phyloP scores from a whole-genome alignment of 2,888 invertebrate genomes.

The Acrobasis repandana region DNA sequence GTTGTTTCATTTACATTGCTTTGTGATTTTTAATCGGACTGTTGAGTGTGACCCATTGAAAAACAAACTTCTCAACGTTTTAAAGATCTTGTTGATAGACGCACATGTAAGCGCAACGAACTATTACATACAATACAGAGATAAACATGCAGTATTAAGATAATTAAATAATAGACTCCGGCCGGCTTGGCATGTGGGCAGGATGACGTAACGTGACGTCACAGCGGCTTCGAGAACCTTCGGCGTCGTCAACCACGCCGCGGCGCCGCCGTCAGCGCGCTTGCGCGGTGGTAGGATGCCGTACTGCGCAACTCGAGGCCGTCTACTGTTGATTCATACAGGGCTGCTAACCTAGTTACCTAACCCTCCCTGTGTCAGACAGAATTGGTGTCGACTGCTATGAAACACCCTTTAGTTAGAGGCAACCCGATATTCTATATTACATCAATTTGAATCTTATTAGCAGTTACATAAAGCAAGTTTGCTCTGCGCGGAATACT shows the following conservation, averaged over 20 bases:
- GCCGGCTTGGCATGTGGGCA: constrained; percentile 36
- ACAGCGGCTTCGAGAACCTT: constrained; percentile 54
- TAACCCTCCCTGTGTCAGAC: constrained; percentile 11
- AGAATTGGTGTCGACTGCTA: constrained; percentile 1
- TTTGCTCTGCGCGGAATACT: too few relatives aligned
- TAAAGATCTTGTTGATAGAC: background rate
- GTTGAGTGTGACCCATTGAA: too few relatives aligned
- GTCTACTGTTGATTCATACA: constrained; percentile 23
- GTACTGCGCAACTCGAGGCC: constrained; percentile 39
- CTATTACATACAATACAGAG: background rate
- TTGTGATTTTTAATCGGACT: too few relatives aligned
- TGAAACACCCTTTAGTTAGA: background rate
- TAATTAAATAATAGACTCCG: constrained; percentile 27
- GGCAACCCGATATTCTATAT: background rate
- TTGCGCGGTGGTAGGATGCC: constrained; percentile 36
- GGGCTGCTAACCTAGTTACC: constrained; percentile 18
- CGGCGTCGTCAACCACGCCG: constrained; percentile 43
- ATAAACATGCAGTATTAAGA: constrained; percentile 4
- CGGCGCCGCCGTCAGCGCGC: constrained; percentile 29
- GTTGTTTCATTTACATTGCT: too few relatives aligned
- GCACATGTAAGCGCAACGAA: background rate
- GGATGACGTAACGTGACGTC: constrained; percentile 58
- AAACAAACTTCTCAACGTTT: background rate
- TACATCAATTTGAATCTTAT: background rate
- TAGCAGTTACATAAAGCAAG: background rate